Percentiles rank a stretch among this genome's conserved stretches.
Evolutionary conservation across 2,797 vertebrate genomes (phyloP).

Genomic region (Anas bernieri): DNA sequence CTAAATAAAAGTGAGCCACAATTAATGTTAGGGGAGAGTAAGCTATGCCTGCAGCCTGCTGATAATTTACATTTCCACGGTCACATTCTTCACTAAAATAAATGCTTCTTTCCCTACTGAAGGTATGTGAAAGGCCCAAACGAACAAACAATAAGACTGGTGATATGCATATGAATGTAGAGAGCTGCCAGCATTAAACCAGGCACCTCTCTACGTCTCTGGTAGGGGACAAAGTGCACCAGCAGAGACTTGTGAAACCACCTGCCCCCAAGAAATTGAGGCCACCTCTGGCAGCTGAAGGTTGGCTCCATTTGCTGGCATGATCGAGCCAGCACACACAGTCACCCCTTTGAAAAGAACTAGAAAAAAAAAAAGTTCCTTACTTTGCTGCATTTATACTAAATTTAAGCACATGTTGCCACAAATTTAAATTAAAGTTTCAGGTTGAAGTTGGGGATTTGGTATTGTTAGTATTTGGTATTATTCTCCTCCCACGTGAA

Average conservation of each 20-base stretch:
- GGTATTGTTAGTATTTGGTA: no score
- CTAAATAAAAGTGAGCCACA: background rate
- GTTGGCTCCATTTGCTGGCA: background rate
- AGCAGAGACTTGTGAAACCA: background rate
- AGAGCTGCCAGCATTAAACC: background rate
- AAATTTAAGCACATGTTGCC: background rate
- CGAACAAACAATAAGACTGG: background rate
- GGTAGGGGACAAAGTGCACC: background rate
- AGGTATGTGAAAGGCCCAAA: background rate
- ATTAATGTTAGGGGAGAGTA: background rate
- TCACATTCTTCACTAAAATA: background rate
- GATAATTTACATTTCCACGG: background rate
- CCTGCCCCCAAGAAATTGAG: background rate
- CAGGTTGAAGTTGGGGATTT: background rate
- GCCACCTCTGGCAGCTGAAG: background rate
- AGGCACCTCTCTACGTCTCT: fast-evolving
- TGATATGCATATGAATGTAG: background rate
- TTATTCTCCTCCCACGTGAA: background rate
- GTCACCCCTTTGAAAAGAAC: background rate
- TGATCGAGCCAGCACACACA: background rate
- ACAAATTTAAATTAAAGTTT: background rate
- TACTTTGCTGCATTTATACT: background rate
- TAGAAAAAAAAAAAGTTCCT: background rate
- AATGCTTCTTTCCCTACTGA: background rate
- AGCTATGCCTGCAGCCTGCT: background rate